These are phyloP conservation scores for Odontothrips loti DNA, from an alignment of 2,888 invertebrate species.

Conservation along the genomic window DNA sequence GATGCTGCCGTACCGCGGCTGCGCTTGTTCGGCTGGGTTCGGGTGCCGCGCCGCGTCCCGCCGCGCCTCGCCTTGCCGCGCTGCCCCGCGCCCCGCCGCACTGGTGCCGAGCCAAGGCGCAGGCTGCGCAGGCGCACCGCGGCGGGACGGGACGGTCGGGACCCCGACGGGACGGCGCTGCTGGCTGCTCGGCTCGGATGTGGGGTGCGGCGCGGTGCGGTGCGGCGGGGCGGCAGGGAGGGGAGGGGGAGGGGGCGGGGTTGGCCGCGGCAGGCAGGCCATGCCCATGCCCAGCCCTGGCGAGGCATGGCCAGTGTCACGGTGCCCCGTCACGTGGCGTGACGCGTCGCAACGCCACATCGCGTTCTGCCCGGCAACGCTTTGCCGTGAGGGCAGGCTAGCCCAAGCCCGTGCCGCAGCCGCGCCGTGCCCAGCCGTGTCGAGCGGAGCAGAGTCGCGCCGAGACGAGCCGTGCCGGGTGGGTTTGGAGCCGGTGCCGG, in stretches of 20 bases:
- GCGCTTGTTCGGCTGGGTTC: not conserved
- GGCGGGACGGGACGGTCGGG: not conserved
- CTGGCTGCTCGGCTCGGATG: not conserved
- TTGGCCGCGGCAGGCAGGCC: not conserved
- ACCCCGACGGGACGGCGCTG: not conserved
- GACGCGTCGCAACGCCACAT: constrained; percentile 9
- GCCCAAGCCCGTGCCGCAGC: not conserved
- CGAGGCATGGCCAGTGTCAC: constrained; percentile 14
- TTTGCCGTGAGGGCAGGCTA: too few species aligned
- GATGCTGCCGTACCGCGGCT: not conserved
- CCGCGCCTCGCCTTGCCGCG: not conserved
- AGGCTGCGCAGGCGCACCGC: not conserved
- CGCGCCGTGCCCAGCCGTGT: not conserved
- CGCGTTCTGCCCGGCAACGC: not conserved
- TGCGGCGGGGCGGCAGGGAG: not conserved
- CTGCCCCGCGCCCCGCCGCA: not conserved
- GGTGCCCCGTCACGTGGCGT: constrained; percentile 18
- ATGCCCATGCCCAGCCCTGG: not conserved
- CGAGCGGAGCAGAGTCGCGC: not conserved
- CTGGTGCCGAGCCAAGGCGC: not conserved
- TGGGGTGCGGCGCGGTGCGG: not conserved
- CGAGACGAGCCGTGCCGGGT: not conserved
- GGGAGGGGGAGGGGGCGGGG: not conserved
- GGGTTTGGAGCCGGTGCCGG: not conserved
- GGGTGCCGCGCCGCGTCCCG: not conserved